Evolutionary conservation across 2,888 invertebrate genomes (phyloP), one percentile per base, ranked within the genome.

Genomic region (Cacoxenus indagator): DNA sequence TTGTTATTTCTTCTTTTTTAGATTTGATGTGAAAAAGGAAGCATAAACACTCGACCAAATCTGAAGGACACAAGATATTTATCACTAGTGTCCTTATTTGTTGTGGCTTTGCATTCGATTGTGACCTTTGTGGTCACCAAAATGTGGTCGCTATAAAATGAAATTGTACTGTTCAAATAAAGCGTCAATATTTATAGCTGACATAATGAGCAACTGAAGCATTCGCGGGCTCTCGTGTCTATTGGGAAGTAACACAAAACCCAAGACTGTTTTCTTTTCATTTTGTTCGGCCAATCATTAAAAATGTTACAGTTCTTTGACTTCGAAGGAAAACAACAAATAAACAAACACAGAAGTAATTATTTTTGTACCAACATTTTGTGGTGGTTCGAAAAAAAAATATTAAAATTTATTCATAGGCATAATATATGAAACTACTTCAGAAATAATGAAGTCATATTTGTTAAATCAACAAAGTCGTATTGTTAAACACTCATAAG

Each of bases 401-500:
- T n/a, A 27, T 64, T 14, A 54, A 22, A 24, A 65, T 37, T 57
- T 62, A 51, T 46, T 14, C 64, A 57, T 62, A 68, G 61, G 55
- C 26, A 19, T 17, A 67, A 66, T 55, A 71, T 73, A 70, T 70
- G 72, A 72, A 76, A 71, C 69, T 55, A 72, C 76, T 77, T 73
- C 64, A 65, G 69, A 67, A 67, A 72, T 78, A 78, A 82, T 81
- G 79, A 82, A 82, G 81, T 81, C 82, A 81, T 82, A 73, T 82
- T 81, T 81, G 75, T 78, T 78, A 72, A 77, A 70, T 64, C 70
- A 73, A 74, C 71, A 75, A 31, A 14, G 9, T 55, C 37, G 8
- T 6, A 26, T 43, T 61, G 6, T 17, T 65, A 31, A 51, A 29
- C 37, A 51, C 4, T 8, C 29, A 5, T n/a, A 65, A 65, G 4